phyloP scores from a whole-genome alignment of 2,888 invertebrate genomes.

The Lapara coniferarum region DNA sequence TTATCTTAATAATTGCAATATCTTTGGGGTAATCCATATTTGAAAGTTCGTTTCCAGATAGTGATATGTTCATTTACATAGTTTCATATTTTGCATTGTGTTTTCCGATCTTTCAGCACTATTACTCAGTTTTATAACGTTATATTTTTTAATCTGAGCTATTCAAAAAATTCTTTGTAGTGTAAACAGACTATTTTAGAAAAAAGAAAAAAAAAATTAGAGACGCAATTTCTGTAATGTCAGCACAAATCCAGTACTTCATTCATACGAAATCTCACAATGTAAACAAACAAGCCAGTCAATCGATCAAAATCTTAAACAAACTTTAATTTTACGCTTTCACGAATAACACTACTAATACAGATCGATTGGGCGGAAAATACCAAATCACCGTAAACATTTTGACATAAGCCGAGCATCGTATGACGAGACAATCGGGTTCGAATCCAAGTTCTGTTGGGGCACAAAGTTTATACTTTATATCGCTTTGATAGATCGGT shows the following conservation, averaged over 20 bases:
- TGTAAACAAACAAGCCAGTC: conserved; percentile 12
- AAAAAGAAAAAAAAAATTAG: too few relatives aligned
- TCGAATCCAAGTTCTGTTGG: conserved; percentile 57
- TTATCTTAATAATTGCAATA: too few relatives aligned
- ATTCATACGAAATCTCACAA: neutral
- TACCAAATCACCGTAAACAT: conserved; percentile 75
- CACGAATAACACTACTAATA: conserved; percentile 59
- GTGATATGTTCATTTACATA: too few relatives aligned
- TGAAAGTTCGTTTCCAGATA: too few relatives aligned
- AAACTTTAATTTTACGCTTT: conserved; percentile 73
- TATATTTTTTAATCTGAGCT: too few relatives aligned
- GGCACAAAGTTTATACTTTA: conserved; percentile 71
- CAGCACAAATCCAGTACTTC: neutral
- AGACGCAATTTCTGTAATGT: neutral
- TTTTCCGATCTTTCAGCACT: too few relatives aligned
- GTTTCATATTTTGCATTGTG: too few relatives aligned
- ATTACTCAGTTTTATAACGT: too few relatives aligned
- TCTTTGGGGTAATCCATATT: too few relatives aligned
- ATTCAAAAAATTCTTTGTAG: too few relatives aligned
- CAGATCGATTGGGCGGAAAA: conserved; percentile 76
- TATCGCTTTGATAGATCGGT: conserved; percentile 77
- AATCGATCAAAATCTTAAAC: conserved; percentile 52
- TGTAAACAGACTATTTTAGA: too few relatives aligned
- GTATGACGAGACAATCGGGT: conserved; percentile 79
- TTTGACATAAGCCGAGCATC: conserved; percentile 73